phyloP scores from a whole-genome alignment of 2,113 vertebrate species.

The Psephotus haematonotus region DNA sequence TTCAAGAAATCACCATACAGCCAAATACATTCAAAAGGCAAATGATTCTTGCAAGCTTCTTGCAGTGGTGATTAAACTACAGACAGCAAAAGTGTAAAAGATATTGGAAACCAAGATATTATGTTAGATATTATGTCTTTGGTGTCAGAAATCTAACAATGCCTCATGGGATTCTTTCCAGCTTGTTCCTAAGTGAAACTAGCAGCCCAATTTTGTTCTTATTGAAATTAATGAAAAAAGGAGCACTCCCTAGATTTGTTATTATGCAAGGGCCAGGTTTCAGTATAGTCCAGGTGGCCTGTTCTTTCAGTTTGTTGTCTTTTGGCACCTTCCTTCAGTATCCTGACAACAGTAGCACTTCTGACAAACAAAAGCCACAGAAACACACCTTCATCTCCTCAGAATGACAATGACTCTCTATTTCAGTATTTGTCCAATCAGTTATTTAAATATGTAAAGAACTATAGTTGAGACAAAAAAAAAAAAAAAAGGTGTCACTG shows the following conservation, averaged over 20 bases:
- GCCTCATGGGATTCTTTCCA: background rate
- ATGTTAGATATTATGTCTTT: background rate
- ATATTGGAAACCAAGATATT: background rate
- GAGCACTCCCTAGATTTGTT: background rate
- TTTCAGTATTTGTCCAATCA: slow-evolving; percentile 29
- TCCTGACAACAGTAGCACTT: slow-evolving; percentile 67
- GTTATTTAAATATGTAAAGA: slow-evolving; percentile 37
- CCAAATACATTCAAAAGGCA: background rate
- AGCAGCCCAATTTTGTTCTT: background rate
- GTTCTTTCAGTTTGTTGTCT: slow-evolving; percentile 64
- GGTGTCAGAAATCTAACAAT: background rate
- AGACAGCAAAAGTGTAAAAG: background rate
- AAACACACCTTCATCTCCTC: slow-evolving; percentile 57
- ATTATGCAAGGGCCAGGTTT: slow-evolving; percentile 37
- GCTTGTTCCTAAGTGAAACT: background rate
- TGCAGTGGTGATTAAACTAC: background rate
- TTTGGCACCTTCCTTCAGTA: slow-evolving; percentile 70
- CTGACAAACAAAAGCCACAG: slow-evolving; percentile 65
- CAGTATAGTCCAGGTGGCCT: slow-evolving; percentile 35
- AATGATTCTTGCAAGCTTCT: background rate
- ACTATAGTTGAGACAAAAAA: background rate
- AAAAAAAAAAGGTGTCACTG: background rate
- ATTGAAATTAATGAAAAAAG: background rate
- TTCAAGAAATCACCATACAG: background rate
- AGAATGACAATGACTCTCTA: slow-evolving; percentile 66